Conservation (phyloP, 2,797 vertebrate species). For the Astyanax mexicanus region DNA sequence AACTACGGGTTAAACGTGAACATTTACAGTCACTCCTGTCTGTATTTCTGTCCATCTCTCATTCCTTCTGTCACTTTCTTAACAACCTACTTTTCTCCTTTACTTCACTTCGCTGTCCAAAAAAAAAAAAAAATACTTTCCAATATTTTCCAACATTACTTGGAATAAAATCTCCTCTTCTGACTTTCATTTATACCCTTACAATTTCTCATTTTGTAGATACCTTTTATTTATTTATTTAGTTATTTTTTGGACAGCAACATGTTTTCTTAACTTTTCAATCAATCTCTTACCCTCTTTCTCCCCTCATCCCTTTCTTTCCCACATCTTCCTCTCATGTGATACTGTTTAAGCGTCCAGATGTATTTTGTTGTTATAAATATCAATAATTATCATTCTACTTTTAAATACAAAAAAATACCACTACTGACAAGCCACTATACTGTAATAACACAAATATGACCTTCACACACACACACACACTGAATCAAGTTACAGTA, state of each 20-base stretch:
- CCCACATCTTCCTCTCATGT: constrained; percentile 19
- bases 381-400: constrained; percentile 59
- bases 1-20: constrained; percentile 50
- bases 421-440: constrained; percentile 77
- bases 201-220: too few species aligned
- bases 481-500: constrained; percentile 76
- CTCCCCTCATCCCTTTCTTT: constrained; percentile 40
- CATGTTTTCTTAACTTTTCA: constrained; percentile 22
- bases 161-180: too few species aligned
- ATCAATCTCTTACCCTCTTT: constrained; percentile 24
- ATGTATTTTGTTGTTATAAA: constrained; percentile 62
- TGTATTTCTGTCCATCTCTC: constrained; percentile 13
- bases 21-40: constrained; percentile 25
- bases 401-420: constrained; percentile 79
- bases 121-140: too few species aligned
- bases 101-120: constrained; percentile 37
- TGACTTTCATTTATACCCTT: too few species aligned
- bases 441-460: constrained; percentile 74
- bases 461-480: constrained; percentile 58
- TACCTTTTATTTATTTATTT: too few species aligned
- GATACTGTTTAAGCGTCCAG: constrained; percentile 33
- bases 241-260: too few species aligned
- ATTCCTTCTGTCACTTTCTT: constrained; percentile 49
- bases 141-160: too few species aligned
- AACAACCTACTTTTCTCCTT: constrained; percentile 33